A percentile compares a stretch with the other conserved stretches of the same genome.
phyloP scores from a whole-genome alignment of 2,797 vertebrate species.

The Apodemus agrarius region DNA sequence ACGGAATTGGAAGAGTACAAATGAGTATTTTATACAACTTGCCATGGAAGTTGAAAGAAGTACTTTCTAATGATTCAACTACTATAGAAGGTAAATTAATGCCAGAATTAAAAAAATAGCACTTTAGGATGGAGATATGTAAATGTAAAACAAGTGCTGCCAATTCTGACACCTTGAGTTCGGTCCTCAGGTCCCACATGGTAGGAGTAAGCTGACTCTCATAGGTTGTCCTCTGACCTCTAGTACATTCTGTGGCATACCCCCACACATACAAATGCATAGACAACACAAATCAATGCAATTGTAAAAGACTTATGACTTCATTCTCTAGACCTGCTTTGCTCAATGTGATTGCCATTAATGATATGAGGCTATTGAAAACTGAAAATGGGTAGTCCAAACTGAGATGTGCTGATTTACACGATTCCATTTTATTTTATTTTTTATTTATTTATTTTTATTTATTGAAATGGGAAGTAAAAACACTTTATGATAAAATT shows the following conservation, averaged over 20 bases:
- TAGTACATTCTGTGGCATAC: not conserved
- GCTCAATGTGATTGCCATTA: not conserved
- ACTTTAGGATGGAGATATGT: not conserved
- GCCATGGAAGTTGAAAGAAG: not conserved
- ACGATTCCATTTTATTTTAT: not conserved
- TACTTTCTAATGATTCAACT: not conserved
- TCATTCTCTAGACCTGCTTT: not conserved
- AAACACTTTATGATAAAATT: no score
- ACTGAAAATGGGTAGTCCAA: not conserved
- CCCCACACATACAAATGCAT: not conserved
- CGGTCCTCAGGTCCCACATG: not conserved
- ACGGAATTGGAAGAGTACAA: not conserved
- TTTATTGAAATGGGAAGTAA: no score
- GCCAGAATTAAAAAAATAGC: not conserved
- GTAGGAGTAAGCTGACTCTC: not conserved
- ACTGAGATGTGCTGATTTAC: not conserved
- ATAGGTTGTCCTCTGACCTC: not conserved
- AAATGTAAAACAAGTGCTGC: not conserved
- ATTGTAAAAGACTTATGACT: not conserved
- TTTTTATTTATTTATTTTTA: no score
- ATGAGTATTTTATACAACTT: not conserved
- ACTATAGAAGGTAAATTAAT: slow-evolving; percentile 4
- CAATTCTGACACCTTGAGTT: not conserved
- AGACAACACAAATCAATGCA: not conserved
- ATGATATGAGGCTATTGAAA: not conserved